These are phyloP conservation scores for Podabrus alpinus DNA, from an alignment of 2,888 invertebrate genomes.

Conservation along the genomic window DNA sequence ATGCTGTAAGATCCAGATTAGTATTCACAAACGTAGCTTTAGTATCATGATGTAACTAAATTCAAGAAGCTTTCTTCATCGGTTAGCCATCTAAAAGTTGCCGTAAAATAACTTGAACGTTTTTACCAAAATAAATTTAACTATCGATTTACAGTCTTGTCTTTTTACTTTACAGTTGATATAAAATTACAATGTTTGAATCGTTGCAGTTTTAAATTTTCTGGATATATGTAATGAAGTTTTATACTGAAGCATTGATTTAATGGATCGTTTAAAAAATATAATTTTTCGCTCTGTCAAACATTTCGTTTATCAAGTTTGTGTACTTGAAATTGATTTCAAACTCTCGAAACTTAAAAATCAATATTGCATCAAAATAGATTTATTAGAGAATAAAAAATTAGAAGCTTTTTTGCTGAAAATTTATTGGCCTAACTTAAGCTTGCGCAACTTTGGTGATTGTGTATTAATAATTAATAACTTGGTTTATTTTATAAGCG, in stretches of 20 bases:
- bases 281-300: not conserved
- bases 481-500: not conserved
- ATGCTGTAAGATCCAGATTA: not conserved
- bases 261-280: not conserved
- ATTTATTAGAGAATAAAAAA: not conserved
- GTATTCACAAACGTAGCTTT: not conserved
- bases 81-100: not conserved
- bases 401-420: not conserved
- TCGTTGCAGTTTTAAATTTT: not conserved
- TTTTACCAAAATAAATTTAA: not conserved
- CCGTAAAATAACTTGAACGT: not conserved
- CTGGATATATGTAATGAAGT: not conserved
- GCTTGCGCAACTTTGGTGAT: not conserved
- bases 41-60: not conserved
- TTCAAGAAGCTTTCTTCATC: not conserved
- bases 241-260: not conserved
- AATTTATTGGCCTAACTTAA: not conserved
- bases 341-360: not conserved
- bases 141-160: not conserved
- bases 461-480: not conserved
- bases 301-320: not conserved
- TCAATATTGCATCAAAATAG: not conserved
- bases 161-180: not conserved
- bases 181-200: not conserved
- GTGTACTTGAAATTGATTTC: not conserved